Evolutionary conservation across 2,797 vertebrate species (phyloP).

Genomic region (Catharus ustulatus): DNA sequence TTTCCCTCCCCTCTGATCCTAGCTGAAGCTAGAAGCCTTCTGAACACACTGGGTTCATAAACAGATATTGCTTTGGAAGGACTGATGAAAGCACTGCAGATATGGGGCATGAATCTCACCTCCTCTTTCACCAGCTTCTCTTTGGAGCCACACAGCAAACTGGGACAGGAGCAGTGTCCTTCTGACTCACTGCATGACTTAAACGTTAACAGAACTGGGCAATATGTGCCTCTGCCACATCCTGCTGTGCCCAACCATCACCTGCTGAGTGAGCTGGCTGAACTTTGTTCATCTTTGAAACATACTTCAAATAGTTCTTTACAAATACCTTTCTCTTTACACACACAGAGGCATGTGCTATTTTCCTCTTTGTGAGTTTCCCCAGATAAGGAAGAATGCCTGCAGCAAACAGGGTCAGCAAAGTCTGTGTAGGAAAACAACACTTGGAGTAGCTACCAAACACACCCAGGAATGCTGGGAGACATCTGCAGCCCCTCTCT

Average conservation of each 20-base stretch:
- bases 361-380: conserved; percentile 7
- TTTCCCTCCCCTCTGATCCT: neutral
- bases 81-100: neutral
- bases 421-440: neutral
- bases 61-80: neutral
- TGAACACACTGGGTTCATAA: neutral
- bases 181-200: neutral
- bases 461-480: neutral
- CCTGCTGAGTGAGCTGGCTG: neutral
- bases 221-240: neutral
- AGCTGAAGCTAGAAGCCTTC: neutral
- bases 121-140: neutral
- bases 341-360: neutral
- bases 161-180: neutral
- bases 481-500: neutral
- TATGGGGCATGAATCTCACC: neutral
- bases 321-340: conserved; percentile 45
- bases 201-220: neutral
- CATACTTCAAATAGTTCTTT: conserved; percentile 37
- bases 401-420: neutral
- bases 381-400: conserved; percentile 27
- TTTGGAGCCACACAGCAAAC: neutral
- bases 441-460: neutral
- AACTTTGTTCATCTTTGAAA: conserved; percentile 18
- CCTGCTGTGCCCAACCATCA: neutral